Base-by-base conservation (phyloP, 2,113 vertebrate species). In the Turdus rufiventris region DNA sequence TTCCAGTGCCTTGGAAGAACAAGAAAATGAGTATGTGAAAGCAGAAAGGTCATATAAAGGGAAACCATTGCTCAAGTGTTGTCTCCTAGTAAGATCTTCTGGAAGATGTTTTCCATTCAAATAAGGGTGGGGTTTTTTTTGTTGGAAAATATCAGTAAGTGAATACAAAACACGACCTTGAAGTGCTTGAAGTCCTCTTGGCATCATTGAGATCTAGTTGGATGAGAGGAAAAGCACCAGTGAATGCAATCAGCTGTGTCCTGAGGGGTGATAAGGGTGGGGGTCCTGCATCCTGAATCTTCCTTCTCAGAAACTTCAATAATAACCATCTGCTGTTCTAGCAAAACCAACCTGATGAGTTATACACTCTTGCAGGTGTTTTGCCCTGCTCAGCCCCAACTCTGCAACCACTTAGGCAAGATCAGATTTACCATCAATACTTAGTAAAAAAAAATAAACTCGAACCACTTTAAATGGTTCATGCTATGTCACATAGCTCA, bases 251-350 rank as follows among this genome's bases (percentile, higher is more conserved):
- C 7, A 25, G 6, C 26, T 67, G 47, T 60, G 26, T 38, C 33
- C 43, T 68, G 18, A 33, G 9, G 10, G 36, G 12, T 82, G 66
- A 66, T 1, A 5, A 18, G 8, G 14, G 18, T 36, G 33, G 6
- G 4, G 4, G 9, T 75, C n/a, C 57, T 72, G 5, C 26, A 60
- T 18, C 29, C 29, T 0, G 0, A 47, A 23, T 23, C 6, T 7
- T 38, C 17, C 25, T 76, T 33, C 31, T 34, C 2, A 1, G 31
- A 68, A 4, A 18, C 50, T 57, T 57, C 48, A 65, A 4, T n/a
- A 76, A 36, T 51, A 68, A 53, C 12, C 1, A 0, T 40, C n/a
- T 65, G 24, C 45, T 82, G 28, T 58, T 14, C 36, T 33, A 62
- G n/a, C 14, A 72, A 79, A 93, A 65, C 19, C 13, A 31, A 33